These are phyloP conservation scores for Fissipunctia ypsillon DNA, from an alignment of 2,888 invertebrate genomes.

Conservation along the genomic window DNA sequence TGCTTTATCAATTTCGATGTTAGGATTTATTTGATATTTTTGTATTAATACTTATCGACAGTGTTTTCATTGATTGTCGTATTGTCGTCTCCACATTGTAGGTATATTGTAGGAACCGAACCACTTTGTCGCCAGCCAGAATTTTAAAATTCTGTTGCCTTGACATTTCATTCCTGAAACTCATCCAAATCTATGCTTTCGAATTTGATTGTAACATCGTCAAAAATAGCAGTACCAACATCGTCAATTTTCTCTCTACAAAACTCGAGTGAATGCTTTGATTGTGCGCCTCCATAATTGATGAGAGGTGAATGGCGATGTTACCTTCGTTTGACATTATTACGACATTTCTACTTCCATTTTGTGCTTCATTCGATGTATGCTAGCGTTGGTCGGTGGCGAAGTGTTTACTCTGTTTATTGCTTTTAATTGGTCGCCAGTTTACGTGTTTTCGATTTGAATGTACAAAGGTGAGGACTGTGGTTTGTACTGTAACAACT, in stretches of 20 bases:
- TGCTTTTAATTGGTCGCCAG: slow-evolving; percentile 16
- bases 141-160: background rate
- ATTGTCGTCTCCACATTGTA: background rate
- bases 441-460: background rate
- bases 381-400: background rate
- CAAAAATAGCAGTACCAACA: slow-evolving; percentile 12
- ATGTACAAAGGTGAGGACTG: background rate
- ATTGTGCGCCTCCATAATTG: slow-evolving; percentile 45
- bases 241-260: slow-evolving; percentile 17
- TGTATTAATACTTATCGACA: background rate
- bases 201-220: background rate
- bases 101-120: background rate
- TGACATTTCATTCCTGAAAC: background rate
- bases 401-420: background rate
- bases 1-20: background rate
- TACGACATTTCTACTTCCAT: slow-evolving; percentile 38
- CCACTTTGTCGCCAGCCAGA: background rate
- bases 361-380: slow-evolving; percentile 16
- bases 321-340: slow-evolving; percentile 27
- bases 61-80: background rate
- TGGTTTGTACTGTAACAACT: background rate
- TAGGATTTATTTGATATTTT: background rate
- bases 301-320: slow-evolving; percentile 29
- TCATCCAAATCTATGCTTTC: background rate
- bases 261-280: slow-evolving; percentile 32